phyloP scores from a whole-genome alignment of 1,140 invertebrate species.

The Drosophila insularis region DNA sequence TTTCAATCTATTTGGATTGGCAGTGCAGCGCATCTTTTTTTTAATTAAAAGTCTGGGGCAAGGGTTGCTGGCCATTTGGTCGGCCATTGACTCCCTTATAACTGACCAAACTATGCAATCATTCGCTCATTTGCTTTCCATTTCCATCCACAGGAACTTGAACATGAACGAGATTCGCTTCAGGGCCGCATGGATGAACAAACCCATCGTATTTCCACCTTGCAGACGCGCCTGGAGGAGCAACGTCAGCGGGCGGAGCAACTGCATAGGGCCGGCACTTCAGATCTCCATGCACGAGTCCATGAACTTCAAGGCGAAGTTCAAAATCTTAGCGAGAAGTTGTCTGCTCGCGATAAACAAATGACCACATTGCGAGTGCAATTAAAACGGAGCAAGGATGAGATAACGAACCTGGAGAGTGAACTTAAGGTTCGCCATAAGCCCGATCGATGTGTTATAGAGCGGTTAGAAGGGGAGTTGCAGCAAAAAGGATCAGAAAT shows the following conservation, averaged over 20 bases:
- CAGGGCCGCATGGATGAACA: slow-evolving; percentile 91
- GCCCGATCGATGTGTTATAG: slow-evolving; percentile 83
- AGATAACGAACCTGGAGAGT: slow-evolving; percentile 83
- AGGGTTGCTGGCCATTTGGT: slow-evolving; percentile 48
- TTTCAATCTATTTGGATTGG: slow-evolving; percentile 1
- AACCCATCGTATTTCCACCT: slow-evolving; percentile 89
- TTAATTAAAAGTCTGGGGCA: slow-evolving; percentile 45
- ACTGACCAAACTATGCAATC: slow-evolving; percentile 1
- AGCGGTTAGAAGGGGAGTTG: slow-evolving; percentile 84
- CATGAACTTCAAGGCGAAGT: slow-evolving; percentile 86
- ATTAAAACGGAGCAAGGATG: slow-evolving; percentile 74
- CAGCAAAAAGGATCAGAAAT: slow-evolving; percentile 84
- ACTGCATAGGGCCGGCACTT: slow-evolving; percentile 86
- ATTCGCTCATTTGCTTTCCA: not conserved
- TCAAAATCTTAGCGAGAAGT: slow-evolving; percentile 84
- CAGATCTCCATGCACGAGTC: slow-evolving; percentile 86
- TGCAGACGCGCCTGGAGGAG: slow-evolving; percentile 90
- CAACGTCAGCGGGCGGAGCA: slow-evolving; percentile 89
- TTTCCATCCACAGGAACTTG: slow-evolving; percentile 86
- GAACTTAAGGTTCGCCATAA: slow-evolving; percentile 82
- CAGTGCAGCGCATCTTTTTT: slow-evolving; percentile 23
- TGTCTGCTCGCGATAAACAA: slow-evolving; percentile 85
- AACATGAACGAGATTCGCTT: slow-evolving; percentile 90
- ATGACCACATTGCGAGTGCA: slow-evolving; percentile 83
- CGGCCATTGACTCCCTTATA: slow-evolving; percentile 52